Evolutionary conservation across 2,797 vertebrate species (phyloP), one percentile per base, ranked within the genome.

Genomic region (Sebastes oblongus): DNA sequence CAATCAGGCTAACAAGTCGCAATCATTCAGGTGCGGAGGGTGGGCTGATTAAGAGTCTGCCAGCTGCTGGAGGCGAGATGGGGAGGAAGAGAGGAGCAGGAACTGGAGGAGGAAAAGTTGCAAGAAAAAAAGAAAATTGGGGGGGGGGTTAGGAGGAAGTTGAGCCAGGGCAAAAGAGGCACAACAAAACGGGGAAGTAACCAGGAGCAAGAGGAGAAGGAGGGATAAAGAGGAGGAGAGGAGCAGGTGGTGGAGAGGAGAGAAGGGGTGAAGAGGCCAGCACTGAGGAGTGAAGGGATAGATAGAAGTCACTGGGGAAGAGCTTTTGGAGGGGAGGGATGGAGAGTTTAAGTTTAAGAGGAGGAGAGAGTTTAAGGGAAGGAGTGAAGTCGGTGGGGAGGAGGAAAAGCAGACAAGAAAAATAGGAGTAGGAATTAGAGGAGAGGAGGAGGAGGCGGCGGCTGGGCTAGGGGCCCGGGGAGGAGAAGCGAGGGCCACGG

Each of bases 11-110:
- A 97, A 97, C 95, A 95, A 97, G 95, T 96, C 94, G 92, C 95
- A 97, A 95, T 95, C 96, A 95, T 96, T 96, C 96, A 97, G 96
- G 95, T 96, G 96, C 94, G 39, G 95, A 97, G 94, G 95, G 94
- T 95, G 16, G 96, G 39, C 95, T 97, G 97, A 97, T 98, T 97
- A 97, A 97, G 96, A 96, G 95, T 96, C 96, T 96, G 96, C 96
- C 96, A 97, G 96, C 95, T 93, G 95, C 96, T 96, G 94, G 96
- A 96, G 96, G 95, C 95, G 92, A 96, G 96, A 96, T 93, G 70
- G 61, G 66, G 72, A 68, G 36, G 18, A 25, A 61, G 66, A 75
- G 66, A 79, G 61, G 74, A 69, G 72, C 55, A 72, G 79, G 96
- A 96, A 95, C 36, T 67, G 68, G 54, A 94, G 94, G 95, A 94